Evolutionary conservation across 2,113 vertebrate species (phyloP).

Genomic region (Tursiops truncatus): DNA sequence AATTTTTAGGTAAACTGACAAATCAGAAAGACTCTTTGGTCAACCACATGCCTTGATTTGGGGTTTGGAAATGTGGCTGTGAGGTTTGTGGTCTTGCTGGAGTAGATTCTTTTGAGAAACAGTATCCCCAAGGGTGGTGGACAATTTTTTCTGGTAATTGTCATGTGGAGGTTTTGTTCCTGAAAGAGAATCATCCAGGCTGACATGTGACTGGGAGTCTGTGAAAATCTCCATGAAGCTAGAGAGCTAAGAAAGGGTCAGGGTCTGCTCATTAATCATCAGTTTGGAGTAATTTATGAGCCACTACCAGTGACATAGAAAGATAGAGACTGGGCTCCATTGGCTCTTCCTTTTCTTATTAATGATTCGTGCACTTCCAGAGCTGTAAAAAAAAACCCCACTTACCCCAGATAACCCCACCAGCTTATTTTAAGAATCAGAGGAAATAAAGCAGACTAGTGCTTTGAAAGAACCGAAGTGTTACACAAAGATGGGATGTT

Average conservation of each 20-base stretch:
- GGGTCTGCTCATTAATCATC: not conserved
- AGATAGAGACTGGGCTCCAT: not conserved
- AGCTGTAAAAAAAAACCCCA: not conserved
- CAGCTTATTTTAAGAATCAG: conserved; percentile 34
- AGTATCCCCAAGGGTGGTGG: not conserved
- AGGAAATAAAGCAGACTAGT: not conserved
- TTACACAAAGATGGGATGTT: not conserved
- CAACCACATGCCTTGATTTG: not conserved
- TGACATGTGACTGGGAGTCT: not conserved
- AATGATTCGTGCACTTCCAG: not conserved
- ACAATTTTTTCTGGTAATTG: not conserved
- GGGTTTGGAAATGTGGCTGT: not conserved
- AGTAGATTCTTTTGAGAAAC: not conserved
- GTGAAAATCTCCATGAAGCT: not conserved
- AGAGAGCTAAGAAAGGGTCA: not conserved
- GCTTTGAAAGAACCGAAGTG: not conserved
- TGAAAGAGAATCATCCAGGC: not conserved
- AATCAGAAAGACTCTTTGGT: not conserved
- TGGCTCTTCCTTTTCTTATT: not conserved
- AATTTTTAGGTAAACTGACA: not conserved
- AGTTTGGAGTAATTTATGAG: not conserved
- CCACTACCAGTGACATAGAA: not conserved
- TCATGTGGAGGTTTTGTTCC: not conserved
- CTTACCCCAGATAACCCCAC: not conserved
- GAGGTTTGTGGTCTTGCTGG: not conserved